Base-by-base conservation (phyloP, 2,888 invertebrate genomes). In the Chamaedrilus cognettii region DNA sequence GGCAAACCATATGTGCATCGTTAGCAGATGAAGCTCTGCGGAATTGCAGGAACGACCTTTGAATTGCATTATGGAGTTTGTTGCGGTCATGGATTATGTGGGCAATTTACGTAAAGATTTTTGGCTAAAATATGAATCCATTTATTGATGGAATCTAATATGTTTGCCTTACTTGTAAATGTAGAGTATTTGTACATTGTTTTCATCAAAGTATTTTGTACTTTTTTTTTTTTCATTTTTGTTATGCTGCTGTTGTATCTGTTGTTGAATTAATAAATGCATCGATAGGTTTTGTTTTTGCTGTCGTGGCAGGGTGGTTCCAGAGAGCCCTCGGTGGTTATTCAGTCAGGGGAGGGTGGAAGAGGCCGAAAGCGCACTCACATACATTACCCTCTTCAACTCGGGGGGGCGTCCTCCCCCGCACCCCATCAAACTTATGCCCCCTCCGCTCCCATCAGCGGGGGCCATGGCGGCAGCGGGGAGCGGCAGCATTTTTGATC, bases 291-390 rank as follows among this genome's bases (percentile, higher is more conserved):
- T 15, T 11, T 35, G 11, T 7, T 51, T 15, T 19, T 32, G n/a
- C n/a, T n/a, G n/a, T n/a, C n/a, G n/a, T n/a, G 35, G 0, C 56
- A 70, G 70, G 33, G 26, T 52, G 11, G n/a, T 62, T 15, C 61
- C 65, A 19, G 71, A 74, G 52, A 74, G 74, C 64, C 74, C 74
- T 4, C 60, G 74, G 5, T 74, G 74, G 74, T 60, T 71, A 63
- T 58, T 65, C 35, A 66, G 65, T 7, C 72, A 66, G 66, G 75
- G 64, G 67, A 72, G 35, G 64, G 72, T 68, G 59, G 69, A 56
- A 67, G 70, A 71, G 66, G 74, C 71, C 68, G 72, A 74, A 56
- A 32, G 32, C 11, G 57, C 71, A 1, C 49, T 74, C 30, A 69
- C 64, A 28, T 34, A 58, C 57, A 71, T 74, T 49, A 67, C 68